phyloP scores from a whole-genome alignment of 2,888 invertebrate genomes.

The Priocnemis perturbator region DNA sequence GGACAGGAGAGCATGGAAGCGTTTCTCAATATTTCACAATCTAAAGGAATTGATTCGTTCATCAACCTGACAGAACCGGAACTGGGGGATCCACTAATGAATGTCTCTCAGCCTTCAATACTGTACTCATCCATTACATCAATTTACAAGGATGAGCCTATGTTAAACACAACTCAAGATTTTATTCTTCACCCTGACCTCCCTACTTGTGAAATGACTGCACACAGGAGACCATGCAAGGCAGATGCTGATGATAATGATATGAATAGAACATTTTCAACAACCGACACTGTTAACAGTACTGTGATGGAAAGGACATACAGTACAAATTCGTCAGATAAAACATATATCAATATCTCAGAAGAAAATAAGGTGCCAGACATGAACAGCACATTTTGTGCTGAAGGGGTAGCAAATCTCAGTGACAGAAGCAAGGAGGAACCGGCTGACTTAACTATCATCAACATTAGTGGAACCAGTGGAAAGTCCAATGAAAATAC shows the following conservation, averaged over 20 bases:
- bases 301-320: slow-evolving; percentile 26
- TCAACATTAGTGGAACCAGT: too few relatives aligned
- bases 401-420: too few relatives aligned
- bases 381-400: too few relatives aligned
- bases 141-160: slow-evolving; percentile 29
- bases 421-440: too few relatives aligned
- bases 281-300: slow-evolving; percentile 11
- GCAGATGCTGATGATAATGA: neutral
- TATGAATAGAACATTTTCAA: neutral
- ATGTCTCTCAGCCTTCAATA: slow-evolving; percentile 67
- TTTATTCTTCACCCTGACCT: too few relatives aligned
- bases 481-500: too few relatives aligned
- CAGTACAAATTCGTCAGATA: slow-evolving; percentile 24
- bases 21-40: slow-evolving; percentile 67
- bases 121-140: slow-evolving; percentile 61
- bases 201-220: too few relatives aligned
- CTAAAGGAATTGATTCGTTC: slow-evolving; percentile 70
- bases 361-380: neutral
- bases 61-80: slow-evolving; percentile 68
- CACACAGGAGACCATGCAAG: too few relatives aligned
- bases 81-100: slow-evolving; percentile 65
- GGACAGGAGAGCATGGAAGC: slow-evolving; percentile 70
- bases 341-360: slow-evolving; percentile 31
- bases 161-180: slow-evolving; percentile 1
- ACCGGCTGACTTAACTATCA: too few relatives aligned